Conservation (phyloP, 2,113 vertebrate species). For the Atherinomorus stipes region DNA sequence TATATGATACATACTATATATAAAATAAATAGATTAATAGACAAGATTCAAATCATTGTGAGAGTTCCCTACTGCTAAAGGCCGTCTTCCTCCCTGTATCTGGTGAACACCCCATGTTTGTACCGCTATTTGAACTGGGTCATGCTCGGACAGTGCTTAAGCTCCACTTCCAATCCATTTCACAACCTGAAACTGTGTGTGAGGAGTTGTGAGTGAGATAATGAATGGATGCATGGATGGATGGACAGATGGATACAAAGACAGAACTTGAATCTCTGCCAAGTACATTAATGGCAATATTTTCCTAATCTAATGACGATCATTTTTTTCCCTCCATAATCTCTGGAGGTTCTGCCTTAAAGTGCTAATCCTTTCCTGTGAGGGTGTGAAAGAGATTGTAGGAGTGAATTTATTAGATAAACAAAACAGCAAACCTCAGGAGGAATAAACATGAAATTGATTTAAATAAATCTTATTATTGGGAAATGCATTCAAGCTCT, state of each 20-base stretch:
- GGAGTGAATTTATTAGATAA: conserved; percentile 64
- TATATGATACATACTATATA: no score
- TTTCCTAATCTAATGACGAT: background rate
- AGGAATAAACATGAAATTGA: conserved; percentile 68
- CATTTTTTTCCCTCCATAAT: conserved; percentile 2
- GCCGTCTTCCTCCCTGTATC: no score
- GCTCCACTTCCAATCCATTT: no score
- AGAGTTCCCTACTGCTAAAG: no score
- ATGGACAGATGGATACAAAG: background rate
- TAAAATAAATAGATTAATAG: no score
- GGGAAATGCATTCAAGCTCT: conserved; percentile 29
- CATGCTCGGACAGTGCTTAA: no score
- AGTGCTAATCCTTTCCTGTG: conserved; percentile 33
- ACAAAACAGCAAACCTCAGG: conserved; percentile 64
- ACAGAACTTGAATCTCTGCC: background rate
- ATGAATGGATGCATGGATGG: background rate
- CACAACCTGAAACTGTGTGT: no score
- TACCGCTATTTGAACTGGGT: no score
- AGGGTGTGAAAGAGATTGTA: conserved; percentile 30
- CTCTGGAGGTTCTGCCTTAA: conserved; percentile 26
- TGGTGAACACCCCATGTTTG: no score
- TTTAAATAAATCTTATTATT: conserved; percentile 71
- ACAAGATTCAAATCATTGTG: no score
- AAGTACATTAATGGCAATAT: background rate
- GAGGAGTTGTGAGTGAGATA: no score